Evolutionary conservation across 2,113 vertebrate species (phyloP), one percentile per base, ranked within the genome.

Genomic region (Xyliphius kryptos): DNA sequence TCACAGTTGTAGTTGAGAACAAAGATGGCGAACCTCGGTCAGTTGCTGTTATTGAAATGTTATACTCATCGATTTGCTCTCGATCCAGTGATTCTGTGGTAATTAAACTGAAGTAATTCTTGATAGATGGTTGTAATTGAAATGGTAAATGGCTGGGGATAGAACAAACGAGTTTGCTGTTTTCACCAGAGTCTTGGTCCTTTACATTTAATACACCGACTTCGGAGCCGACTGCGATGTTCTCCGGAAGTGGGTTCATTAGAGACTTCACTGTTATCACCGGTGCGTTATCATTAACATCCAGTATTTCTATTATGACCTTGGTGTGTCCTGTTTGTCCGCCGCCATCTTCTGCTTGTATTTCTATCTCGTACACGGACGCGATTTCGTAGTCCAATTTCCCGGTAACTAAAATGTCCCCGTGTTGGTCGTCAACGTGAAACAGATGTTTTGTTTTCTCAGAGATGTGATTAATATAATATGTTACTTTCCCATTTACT

Each of bases 141-240:
- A 88, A 87, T 2, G 81, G 79, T 36, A 80, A 37, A 20, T 61
- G 72, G 66, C 17, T 49, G 3, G 71, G 51, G n/a, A 79, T 32
- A 4, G 66, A 59, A 2, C 77, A 71, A 16, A n/a, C n/a, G n/a
- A n/a, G n/a, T n/a, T n/a, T n/a, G 1, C 85, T 80, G 0, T 87
- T 89, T 12, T 83, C 74, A 0, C 80, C 83, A 0, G 82, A 77
- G 38, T 89, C 87, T 9, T 16, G 53, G 11, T 89, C 85, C 14
- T 64, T 61, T 2, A 86, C 78, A 2, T 82, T 83, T 49, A 91
- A 82, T 6, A 88, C 51, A 3, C 58, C 73, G 13, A 79, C 50
- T 10, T 70, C 67, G 6, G 72, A 62, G 6, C 60, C 66, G 6
- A 66, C 44, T 11, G 43, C 44, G 7, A 50, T 56, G 61, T 74